Conservation (phyloP, 2,797 vertebrate species). For the Rhinella marina region DNA sequence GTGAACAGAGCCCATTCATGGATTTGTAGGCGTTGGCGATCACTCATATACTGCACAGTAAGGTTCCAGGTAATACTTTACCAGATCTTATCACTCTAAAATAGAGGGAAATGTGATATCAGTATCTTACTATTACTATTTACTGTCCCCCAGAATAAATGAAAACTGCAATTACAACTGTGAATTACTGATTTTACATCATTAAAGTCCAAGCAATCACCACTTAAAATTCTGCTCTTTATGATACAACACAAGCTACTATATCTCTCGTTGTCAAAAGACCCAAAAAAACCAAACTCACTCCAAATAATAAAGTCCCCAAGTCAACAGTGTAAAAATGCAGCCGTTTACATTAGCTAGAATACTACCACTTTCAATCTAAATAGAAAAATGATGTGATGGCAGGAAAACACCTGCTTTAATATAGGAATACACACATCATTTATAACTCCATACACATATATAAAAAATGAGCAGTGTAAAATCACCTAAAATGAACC, state of each 20-base stretch:
- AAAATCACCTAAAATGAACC: slow-evolving; percentile 43
- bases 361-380: neutral
- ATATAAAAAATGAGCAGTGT: neutral
- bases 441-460: slow-evolving; percentile 14
- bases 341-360: neutral
- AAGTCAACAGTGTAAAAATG: neutral
- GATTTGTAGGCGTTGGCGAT: neutral
- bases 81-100: too few relatives aligned
- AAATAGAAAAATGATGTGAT: neutral
- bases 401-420: slow-evolving; percentile 2
- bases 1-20: too few relatives aligned
- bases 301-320: neutral
- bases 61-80: too few relatives aligned
- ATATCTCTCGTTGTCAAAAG: neutral
- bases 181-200: neutral
- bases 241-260: neutral
- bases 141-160: neutral
- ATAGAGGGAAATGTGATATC: neutral
- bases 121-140: neutral
- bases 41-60: too few relatives aligned
- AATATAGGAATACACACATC: neutral
- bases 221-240: neutral
- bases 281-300: neutral
- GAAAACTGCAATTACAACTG: neutral
- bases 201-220: too few relatives aligned